Conservation (phyloP, 1,140 invertebrate genomes). For the Whitmania pigra region DNA sequence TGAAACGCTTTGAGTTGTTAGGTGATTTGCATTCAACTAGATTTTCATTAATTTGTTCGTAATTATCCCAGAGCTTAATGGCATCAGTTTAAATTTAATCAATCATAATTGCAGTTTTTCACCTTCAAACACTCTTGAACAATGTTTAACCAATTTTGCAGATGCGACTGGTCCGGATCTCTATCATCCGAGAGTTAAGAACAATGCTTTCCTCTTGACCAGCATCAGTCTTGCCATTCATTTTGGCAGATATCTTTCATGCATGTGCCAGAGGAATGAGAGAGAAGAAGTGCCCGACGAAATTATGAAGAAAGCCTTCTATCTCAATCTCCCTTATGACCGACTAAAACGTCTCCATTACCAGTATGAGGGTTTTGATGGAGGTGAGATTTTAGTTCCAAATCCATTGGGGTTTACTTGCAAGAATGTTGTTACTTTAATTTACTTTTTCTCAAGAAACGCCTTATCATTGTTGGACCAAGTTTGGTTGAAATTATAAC, state of each 20-base stretch:
- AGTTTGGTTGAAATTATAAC: no score
- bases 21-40: no score
- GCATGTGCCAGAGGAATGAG: constrained; percentile 23
- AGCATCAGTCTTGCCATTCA: constrained; percentile 22
- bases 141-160: constrained; percentile 12
- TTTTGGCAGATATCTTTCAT: constrained; percentile 23
- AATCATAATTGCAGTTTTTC: no score
- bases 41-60: no score
- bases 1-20: constrained; percentile 18
- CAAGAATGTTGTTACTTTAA: background rate
- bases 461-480: no score
- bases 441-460: background rate
- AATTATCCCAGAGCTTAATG: no score
- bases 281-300: constrained; percentile 25
- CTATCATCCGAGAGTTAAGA: constrained; percentile 21
- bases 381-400: background rate
- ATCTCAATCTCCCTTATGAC: constrained; percentile 25
- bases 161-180: constrained; percentile 24
- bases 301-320: constrained; percentile 23
- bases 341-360: constrained; percentile 22
- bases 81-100: no score
- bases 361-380: constrained; percentile 23
- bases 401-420: background rate
- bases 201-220: constrained; percentile 23
- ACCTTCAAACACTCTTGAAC: no score